These are phyloP conservation scores for Gobius niger DNA, from an alignment of 2,113 vertebrate genomes.

Conservation along the genomic window DNA sequence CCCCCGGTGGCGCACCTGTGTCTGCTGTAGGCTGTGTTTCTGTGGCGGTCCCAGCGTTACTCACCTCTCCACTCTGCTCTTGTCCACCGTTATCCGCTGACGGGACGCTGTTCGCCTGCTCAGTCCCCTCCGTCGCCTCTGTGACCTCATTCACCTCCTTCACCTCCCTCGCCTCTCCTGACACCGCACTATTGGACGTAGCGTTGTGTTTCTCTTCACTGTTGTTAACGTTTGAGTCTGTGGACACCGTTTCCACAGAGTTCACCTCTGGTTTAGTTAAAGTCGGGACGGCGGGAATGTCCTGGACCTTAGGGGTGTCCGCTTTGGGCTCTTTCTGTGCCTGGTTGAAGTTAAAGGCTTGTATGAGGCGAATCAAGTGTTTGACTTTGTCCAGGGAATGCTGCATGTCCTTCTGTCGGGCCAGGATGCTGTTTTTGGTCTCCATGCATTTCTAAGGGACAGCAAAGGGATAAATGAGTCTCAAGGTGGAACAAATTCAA, in stretches of 20 bases:
- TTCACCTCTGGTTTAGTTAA: conserved; percentile 20
- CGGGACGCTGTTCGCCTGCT: background rate
- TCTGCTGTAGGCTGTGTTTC: conserved; percentile 31
- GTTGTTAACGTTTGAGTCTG: conserved; percentile 1
- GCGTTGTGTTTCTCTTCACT: conserved; percentile 11
- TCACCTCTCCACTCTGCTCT: background rate
- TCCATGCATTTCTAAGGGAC: conserved; percentile 95
- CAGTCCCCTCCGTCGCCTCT: background rate
- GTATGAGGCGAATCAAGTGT: conserved; percentile 94
- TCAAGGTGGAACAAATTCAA: background rate
- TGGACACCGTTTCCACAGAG: conserved; percentile 38
- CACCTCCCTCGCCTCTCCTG: conserved; percentile 4
- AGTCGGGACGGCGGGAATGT: conserved; percentile 3
- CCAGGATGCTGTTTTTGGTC: conserved; percentile 94
- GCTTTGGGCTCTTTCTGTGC: conserved; percentile 69
- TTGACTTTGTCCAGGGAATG: conserved; percentile 95
- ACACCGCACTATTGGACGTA: conserved; percentile 13
- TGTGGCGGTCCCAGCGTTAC: conserved; percentile 9
- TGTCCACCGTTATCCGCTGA: conserved; percentile 20
- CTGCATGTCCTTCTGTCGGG: conserved; percentile 98
- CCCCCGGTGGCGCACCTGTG: conserved; percentile 18
- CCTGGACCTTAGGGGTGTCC: conserved; percentile 26
- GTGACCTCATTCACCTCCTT: background rate
- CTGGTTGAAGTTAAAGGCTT: conserved; percentile 91
- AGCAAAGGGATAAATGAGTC: background rate